A percentile compares a stretch with the other conserved stretches of the same genome.
Evolutionary conservation across 2,888 invertebrate genomes (phyloP).

Genomic region (Zonitis immaculata): DNA sequence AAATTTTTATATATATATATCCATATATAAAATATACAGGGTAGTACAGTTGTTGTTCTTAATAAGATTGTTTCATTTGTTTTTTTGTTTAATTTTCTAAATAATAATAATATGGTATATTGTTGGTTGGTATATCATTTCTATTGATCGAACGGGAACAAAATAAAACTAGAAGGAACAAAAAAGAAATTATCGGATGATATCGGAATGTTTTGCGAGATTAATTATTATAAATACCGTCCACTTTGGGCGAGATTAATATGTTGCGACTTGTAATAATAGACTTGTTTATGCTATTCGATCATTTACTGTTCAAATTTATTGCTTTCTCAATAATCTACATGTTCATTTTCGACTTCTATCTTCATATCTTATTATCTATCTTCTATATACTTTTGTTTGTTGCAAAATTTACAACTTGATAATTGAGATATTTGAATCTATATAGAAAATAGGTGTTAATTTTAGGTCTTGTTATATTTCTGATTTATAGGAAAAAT

Average conservation of each 20-base stretch:
- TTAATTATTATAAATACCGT: conserved; percentile 8
- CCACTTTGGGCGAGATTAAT: conserved; percentile 18
- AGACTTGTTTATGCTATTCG: conserved; percentile 15
- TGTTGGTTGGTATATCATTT: too few relatives aligned
- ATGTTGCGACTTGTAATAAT: conserved; percentile 20
- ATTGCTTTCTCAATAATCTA: neutral
- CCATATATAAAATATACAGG: too few relatives aligned
- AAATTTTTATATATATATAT: too few relatives aligned
- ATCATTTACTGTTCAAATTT: conserved; percentile 18
- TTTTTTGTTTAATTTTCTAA: neutral
- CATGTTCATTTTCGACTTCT: neutral
- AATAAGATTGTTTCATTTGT: neutral
- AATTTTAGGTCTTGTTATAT: too few relatives aligned
- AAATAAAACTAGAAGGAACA: too few relatives aligned
- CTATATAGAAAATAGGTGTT: too few relatives aligned
- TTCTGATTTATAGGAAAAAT: too few relatives aligned
- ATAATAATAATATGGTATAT: too few relatives aligned
- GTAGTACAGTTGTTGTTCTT: too few relatives aligned
- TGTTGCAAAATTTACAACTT: neutral
- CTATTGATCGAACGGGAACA: too few relatives aligned
- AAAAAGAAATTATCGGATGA: conserved; percentile 1
- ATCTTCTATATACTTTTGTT: neutral
- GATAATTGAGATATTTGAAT: neutral
- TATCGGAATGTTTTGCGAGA: conserved; percentile 15
- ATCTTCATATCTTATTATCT: neutral